Percentiles rank a stretch among this genome's conserved stretches.
phyloP scores from a whole-genome alignment of 2,888 invertebrate species.

The Eugnorisma glareosa region DNA sequence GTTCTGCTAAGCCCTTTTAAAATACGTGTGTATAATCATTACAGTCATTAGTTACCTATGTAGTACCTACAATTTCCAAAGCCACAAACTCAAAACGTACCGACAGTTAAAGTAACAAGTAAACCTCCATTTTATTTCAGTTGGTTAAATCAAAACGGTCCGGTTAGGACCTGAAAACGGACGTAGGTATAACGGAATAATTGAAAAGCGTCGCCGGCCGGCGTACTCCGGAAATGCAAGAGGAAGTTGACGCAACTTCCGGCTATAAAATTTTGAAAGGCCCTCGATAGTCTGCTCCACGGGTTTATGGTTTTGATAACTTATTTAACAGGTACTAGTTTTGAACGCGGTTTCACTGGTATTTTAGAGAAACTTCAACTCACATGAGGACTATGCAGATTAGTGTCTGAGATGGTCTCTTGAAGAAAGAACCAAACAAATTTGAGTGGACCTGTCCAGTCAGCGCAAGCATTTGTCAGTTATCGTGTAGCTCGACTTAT shows the following conservation, averaged over 20 bases:
- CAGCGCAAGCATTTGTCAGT: too few species aligned
- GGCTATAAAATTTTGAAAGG: slow-evolving; percentile 63
- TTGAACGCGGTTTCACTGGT: background rate
- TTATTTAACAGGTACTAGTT: slow-evolving; percentile 3
- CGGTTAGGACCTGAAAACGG: slow-evolving; percentile 25
- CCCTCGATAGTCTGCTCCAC: background rate
- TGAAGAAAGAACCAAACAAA: too few species aligned
- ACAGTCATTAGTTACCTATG: too few species aligned
- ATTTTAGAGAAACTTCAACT: background rate
- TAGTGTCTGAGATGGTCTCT: too few species aligned
- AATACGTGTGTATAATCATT: background rate
- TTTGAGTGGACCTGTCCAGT: too few species aligned
- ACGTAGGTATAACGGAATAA: slow-evolving; percentile 60
- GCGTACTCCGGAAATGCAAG: slow-evolving; percentile 68
- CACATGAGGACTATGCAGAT: too few species aligned
- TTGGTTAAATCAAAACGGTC: slow-evolving; percentile 18
- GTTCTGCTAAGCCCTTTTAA: background rate
- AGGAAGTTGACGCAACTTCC: slow-evolving; percentile 74
- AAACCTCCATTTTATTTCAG: slow-evolving; percentile 23
- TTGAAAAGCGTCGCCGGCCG: slow-evolving; percentile 58
- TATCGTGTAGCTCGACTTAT: too few species aligned
- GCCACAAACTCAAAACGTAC: background rate
- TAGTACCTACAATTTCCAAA: background rate
- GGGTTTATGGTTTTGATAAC: slow-evolving; percentile 17
- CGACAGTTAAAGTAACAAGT: background rate